Conservation (phyloP, 2,113 vertebrate species). For the Ursus arctos region DNA sequence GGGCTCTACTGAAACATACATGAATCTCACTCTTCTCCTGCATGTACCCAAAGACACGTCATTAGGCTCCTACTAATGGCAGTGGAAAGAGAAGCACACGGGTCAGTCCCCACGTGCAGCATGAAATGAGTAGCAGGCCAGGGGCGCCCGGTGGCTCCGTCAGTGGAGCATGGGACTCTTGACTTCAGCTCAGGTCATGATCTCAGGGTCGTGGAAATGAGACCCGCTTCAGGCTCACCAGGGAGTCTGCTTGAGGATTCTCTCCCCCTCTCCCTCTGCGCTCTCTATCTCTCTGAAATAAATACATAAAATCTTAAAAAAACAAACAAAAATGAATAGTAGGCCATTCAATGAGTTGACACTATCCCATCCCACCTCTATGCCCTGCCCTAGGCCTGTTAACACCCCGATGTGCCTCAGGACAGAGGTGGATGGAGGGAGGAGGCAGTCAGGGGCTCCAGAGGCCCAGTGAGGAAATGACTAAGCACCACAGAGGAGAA, state of each 20-base stretch:
- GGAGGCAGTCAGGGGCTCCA: not conserved
- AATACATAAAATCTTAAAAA: not conserved
- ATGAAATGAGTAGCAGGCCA: not conserved
- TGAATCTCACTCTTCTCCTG: not conserved
- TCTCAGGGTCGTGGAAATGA: not conserved
- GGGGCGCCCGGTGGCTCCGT: not conserved
- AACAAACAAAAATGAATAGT: not conserved
- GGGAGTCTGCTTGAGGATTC: not conserved
- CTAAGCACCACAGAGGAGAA: not conserved
- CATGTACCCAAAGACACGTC: not conserved
- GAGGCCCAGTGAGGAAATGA: not conserved
- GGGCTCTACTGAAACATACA: not conserved
- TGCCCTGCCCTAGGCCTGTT: not conserved
- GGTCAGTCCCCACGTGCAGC: not conserved
- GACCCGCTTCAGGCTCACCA: not conserved
- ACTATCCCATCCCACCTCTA: too few species aligned
- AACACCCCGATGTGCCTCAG: accelerated
- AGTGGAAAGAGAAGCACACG: not conserved
- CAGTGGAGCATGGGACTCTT: accelerated
- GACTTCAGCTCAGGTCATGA: not conserved
- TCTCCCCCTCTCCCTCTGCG: not conserved
- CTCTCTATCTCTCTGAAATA: not conserved
- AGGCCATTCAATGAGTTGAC: not conserved
- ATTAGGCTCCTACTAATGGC: not conserved
- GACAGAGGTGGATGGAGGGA: not conserved